These are phyloP conservation scores for human (Homo sapiens) DNA, from an alignment of 2,113 vertebrate species.

Conservation along the genomic window GRCh38 chr2:235346501-235347000, in stretches of 20 bases:
- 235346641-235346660: not conserved
- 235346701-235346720: not conserved
- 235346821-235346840: not conserved
- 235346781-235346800: not conserved
- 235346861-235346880: not conserved
- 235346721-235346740: not conserved
- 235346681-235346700: not conserved
- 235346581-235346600: not conserved
- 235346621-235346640: not conserved
- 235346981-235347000: not conserved
- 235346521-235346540: fast-evolving
- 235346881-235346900: no score
- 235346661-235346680: not conserved
- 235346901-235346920: not conserved
- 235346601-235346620: not conserved
- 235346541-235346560: fast-evolving
- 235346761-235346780: not conserved
- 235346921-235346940: not conserved
- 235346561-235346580: not conserved
- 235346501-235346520: fast-evolving
- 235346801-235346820: not conserved
- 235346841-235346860: not conserved
- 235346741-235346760: not conserved
- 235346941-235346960: no score
- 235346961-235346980: no score